Evolutionary conservation across 2,888 invertebrate genomes (phyloP), one percentile per base, ranked within the genome.

Genomic region (Cordilura impudica): DNA sequence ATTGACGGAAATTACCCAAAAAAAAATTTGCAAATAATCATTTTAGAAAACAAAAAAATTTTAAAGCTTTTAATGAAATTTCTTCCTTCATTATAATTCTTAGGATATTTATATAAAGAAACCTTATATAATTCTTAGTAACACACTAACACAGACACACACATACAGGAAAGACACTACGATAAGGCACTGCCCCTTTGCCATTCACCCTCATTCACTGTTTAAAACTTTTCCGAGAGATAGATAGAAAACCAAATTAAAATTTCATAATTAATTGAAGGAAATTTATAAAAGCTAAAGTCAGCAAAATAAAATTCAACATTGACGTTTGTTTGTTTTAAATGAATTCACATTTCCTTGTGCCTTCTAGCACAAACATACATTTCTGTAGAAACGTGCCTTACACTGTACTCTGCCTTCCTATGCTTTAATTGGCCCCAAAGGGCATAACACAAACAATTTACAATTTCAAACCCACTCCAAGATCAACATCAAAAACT

Each of bases 341-440:
- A 39, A 39, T 39, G 35, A 39, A 39, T 39, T 39, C 35, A 39
- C n/a, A n/a, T 39, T 39, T n/a, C 35, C 14, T n/a, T n/a, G 7
- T 53, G 12, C 21, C 1, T 31, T 12, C 18, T 35, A 47, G 18
- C 26, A 66, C 65, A 75, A 10, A 49, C 19, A 19, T 69, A 67
- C 75, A 71, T 70, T 79, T 72, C 67, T 67, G 23, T 6, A 12
- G 61, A 74, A 74, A 71, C 60, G 65, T 79, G 70, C 71, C 70
- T 61, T 54, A 71, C n/a, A n/a, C n/a, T n/a, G n/a, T n/a, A n/a
- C n/a, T n/a, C n/a, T n/a, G 63, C 61, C 71, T 79, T 75, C 75
- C 79, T 79, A 66, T 71, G 75, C 70, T 75, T 79, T 79, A 79
- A 79, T 79, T 79, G 79, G 79, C 79, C 79, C 75, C 79, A 67